Evolutionary conservation across 2,888 invertebrate genomes (phyloP), one percentile per base, ranked within the genome.

Genomic region (Chironomus riparius): DNA sequence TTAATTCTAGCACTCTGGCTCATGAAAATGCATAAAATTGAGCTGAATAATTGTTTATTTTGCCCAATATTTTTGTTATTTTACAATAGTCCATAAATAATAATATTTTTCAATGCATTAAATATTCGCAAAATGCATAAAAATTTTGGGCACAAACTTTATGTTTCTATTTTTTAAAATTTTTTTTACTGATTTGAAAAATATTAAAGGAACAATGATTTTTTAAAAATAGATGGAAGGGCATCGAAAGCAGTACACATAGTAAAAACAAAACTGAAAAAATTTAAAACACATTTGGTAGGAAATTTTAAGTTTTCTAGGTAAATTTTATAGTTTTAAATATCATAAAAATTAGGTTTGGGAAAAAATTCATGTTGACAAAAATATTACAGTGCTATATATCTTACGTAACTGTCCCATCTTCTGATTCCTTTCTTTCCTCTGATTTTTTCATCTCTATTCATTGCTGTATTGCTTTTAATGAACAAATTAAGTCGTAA

Each of bases 401-500:
- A 21, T 65, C 65, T 65, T 65, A 65, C 65, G 65, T 65, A 65
- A 65, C 65, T 56, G n/a, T 56, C 18, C 18, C 56, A 56, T 56
- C 56, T 56, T 56, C 56, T 56, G 15, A 15, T 56, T 56, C 18
- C 18, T 18, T 56, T 15, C 18, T 56, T 56, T 56, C 18, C 12
- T 56, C n/a, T 15, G 7, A 56, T 56, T n/a, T 56, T 56, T 56
- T 6, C 56, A 15, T 56, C 15, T 56, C 56, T 56, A 38, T 56
- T 15, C 56, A 18, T 56, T 15, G 15, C 65, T 65, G 12, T 24
- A 24, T 15, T 56, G 21, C 13, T 65, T 6, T 65, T 65, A 5
- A 24, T 65, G 65, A 22, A 65, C 65, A n/a, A 65, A 65, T 65
- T 65, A 65, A 65, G 65, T 12, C 65, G n/a, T 65, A 65, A 65